phyloP scores from a whole-genome alignment of 1,140 invertebrate genomes.

The Calosoma granatense region DNA sequence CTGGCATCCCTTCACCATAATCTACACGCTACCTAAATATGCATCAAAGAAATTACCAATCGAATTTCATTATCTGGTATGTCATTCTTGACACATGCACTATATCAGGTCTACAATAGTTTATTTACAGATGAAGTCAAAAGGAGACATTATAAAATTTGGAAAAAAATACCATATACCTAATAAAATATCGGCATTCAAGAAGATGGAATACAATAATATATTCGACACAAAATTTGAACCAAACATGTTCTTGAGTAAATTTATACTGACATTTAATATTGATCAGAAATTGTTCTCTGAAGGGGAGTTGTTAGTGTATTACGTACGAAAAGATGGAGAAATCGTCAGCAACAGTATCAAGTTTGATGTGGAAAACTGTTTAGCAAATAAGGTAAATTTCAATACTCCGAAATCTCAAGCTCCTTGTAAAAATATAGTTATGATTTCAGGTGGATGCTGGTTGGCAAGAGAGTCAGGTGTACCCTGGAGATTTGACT shows the following conservation, averaged over 20 bases:
- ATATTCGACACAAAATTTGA: no score
- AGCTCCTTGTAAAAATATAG: no score
- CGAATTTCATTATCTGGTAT: no score
- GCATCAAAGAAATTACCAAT: no score
- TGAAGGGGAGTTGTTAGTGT: constrained; percentile 12
- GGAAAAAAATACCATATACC: background rate
- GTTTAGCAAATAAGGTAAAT: constrained; percentile 15
- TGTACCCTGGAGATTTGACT: constrained; percentile 39
- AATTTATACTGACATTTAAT: constrained; percentile 14
- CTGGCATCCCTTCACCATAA: constrained; percentile 21
- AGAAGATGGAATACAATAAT: no score
- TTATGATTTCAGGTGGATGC: constrained; percentile 22
- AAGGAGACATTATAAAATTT: background rate
- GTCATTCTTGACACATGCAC: no score
- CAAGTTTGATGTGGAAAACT: constrained; percentile 14
- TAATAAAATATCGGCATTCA: no score
- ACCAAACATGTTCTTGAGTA: constrained; percentile 14
- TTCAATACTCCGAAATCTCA: no score
- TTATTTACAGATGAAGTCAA: background rate
- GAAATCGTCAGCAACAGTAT: constrained; percentile 14
- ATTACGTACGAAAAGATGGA: constrained; percentile 12
- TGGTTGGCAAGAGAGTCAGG: constrained; percentile 21
- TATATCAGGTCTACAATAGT: no score
- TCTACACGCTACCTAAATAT: no score
- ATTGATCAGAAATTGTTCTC: constrained; percentile 10